Percentiles rank a stretch among this genome's conserved stretches.
Conservation (phyloP, 2,113 vertebrate genomes). For the Tonatia bakeri region DNA sequence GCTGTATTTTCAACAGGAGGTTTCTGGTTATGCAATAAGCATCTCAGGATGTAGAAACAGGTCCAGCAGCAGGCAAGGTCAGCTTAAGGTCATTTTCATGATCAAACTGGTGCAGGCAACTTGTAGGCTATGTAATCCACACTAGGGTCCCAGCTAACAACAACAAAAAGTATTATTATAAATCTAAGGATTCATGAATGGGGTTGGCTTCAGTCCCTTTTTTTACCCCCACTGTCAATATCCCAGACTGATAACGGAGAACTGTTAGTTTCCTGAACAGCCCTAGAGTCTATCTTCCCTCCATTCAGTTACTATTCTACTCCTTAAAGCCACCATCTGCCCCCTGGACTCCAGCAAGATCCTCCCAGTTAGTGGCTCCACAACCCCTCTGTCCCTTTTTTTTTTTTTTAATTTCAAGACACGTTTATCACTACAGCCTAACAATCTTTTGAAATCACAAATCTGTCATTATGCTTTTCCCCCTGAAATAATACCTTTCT, state of each 20-base stretch:
- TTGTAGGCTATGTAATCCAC: background rate
- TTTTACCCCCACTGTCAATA: background rate
- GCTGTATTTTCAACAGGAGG: constrained; percentile 78
- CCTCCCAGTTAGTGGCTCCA: background rate
- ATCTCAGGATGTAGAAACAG: constrained; percentile 46
- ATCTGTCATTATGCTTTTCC: background rate
- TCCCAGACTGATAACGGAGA: background rate
- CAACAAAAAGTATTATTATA: background rate
- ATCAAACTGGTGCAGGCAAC: constrained; percentile 29
- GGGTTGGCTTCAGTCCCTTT: background rate
- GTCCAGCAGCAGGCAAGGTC: constrained; percentile 31
- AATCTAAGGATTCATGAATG: background rate
- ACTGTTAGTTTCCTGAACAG: background rate
- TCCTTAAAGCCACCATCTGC: background rate
- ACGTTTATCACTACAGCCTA: background rate
- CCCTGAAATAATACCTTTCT: background rate
- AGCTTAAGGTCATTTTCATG: constrained; percentile 32
- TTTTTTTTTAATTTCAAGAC: too few relatives aligned
- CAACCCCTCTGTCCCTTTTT: background rate
- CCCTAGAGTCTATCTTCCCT: background rate
- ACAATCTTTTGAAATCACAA: background rate
- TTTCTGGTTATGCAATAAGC: constrained; percentile 78
- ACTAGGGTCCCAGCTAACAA: background rate
- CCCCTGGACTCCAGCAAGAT: background rate
- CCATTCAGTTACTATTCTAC: background rate